Conservation (phyloP, 1,140 invertebrate species). For the Trichomalopsis sarcophagae region DNA sequence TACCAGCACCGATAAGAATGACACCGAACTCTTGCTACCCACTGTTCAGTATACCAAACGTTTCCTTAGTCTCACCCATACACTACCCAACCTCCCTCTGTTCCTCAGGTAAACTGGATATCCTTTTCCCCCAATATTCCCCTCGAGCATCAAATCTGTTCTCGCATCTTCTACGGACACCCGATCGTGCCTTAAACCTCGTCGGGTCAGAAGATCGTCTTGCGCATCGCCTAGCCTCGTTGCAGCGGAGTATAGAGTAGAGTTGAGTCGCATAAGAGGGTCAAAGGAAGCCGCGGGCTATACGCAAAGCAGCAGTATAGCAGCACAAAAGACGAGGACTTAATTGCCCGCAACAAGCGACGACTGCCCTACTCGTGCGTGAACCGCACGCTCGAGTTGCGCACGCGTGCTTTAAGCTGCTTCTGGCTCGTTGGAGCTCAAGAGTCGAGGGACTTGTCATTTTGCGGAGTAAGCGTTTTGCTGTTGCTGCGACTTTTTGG, state of each 20-base stretch:
- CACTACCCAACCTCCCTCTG: background rate
- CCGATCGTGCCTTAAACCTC: background rate
- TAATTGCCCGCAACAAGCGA: constrained; percentile 3
- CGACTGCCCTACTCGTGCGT: background rate
- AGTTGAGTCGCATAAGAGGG: background rate
- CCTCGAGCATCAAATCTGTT: too few relatives aligned
- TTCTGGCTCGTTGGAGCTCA: background rate
- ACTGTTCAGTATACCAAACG: too few relatives aligned
- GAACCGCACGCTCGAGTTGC: background rate
- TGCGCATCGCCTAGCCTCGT: background rate
- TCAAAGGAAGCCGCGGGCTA: background rate
- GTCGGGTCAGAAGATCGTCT: background rate
- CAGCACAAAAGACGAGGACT: constrained; percentile 2
- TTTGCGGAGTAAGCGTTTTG: background rate
- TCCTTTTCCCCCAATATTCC: too few relatives aligned
- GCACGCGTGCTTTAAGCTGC: background rate
- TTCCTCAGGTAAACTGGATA: background rate
- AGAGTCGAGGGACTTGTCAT: background rate
- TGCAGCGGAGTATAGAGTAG: background rate
- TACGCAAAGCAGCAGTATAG: background rate
- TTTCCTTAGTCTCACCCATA: too few relatives aligned
- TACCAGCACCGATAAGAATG: too few relatives aligned
- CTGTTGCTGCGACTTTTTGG: background rate
- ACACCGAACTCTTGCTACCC: too few relatives aligned
- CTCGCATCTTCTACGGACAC: background rate